A percentile compares a stretch with the other conserved stretches of the same genome.
phyloP scores from a whole-genome alignment of 2,888 invertebrate species.

The Latheticus oryzae region DNA sequence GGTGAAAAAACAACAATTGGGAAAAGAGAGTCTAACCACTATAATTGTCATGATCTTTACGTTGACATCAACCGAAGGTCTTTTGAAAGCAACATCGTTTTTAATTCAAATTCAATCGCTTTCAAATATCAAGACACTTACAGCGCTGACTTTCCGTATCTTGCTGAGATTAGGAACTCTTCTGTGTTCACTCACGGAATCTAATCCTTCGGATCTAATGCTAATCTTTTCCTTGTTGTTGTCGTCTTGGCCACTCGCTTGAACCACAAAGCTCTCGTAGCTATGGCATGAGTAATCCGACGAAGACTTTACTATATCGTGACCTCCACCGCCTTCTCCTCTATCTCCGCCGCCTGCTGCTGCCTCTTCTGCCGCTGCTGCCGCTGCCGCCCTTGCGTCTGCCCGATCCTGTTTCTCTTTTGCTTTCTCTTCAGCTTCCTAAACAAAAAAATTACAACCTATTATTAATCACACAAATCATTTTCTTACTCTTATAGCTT shows the following conservation, averaged over 20 bases:
- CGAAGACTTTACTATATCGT: slow-evolving; percentile 86
- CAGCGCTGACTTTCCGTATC: slow-evolving; percentile 93
- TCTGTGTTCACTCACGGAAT: slow-evolving; percentile 88
- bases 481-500: slow-evolving; percentile 82
- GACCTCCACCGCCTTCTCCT: slow-evolving; percentile 69
- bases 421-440: slow-evolving; percentile 90
- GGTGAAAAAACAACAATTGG: slow-evolving; percentile 23
- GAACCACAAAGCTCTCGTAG: slow-evolving; percentile 91
- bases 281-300: slow-evolving; percentile 93
- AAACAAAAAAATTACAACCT: slow-evolving; percentile 4
- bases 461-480: not conserved
- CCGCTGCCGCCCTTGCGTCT: slow-evolving; percentile 69
- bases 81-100: slow-evolving; percentile 50
- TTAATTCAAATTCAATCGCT: slow-evolving; percentile 48
- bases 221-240: slow-evolving; percentile 93
- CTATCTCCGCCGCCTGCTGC: slow-evolving; percentile 67
- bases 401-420: slow-evolving; percentile 76
- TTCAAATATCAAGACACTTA: slow-evolving; percentile 72
- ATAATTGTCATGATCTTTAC: slow-evolving; percentile 67
- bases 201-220: slow-evolving; percentile 85
- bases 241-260: slow-evolving; percentile 88
- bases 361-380: slow-evolving; percentile 57
- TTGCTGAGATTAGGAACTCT: slow-evolving; percentile 71
- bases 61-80: slow-evolving; percentile 41
- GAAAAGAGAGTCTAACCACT: slow-evolving; percentile 62